Conservation (phyloP, 2,888 invertebrate genomes). For the Pyrgus malvae region DNA sequence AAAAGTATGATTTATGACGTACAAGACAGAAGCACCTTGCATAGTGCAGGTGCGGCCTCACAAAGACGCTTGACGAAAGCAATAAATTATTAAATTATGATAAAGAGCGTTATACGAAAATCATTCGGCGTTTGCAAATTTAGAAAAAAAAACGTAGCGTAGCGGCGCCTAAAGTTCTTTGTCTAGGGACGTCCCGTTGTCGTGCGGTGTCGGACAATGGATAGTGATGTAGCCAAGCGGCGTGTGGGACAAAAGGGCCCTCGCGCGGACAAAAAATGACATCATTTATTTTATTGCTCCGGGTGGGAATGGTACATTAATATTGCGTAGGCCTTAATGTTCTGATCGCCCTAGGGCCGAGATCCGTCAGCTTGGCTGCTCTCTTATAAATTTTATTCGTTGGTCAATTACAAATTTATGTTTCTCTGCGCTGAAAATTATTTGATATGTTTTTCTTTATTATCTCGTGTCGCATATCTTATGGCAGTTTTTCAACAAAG, state of each 20-base stretch:
- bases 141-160: constrained; percentile 41
- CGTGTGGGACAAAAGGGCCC: constrained; percentile 65
- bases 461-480: not conserved
- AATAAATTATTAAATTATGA: constrained; percentile 80
- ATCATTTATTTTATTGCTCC: constrained; percentile 81
- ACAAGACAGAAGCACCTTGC: constrained; percentile 74
- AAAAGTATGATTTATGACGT: constrained; percentile 62
- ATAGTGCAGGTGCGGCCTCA: constrained; percentile 61
- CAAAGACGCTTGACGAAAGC: constrained; percentile 67
- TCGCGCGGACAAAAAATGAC: constrained; percentile 78
- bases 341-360: constrained; percentile 68
- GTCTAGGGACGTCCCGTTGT: constrained; percentile 72
- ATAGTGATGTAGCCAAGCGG: constrained; percentile 58
- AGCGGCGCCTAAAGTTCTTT: constrained; percentile 77
- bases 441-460: constrained; percentile 28
- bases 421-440: constrained; percentile 33
- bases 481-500: not conserved
- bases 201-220: constrained; percentile 56
- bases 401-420: constrained; percentile 32
- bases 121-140: constrained; percentile 55
- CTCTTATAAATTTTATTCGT: constrained; percentile 39
- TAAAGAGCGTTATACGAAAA: constrained; percentile 66
- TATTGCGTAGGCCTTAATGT: constrained; percentile 75
- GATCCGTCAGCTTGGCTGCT: constrained; percentile 56
- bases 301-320: constrained; percentile 79